Evolutionary conservation across 1,140 invertebrate species (phyloP), one percentile per base, ranked within the genome.

Genomic region (Hyposmocoma kahamanoa): DNA sequence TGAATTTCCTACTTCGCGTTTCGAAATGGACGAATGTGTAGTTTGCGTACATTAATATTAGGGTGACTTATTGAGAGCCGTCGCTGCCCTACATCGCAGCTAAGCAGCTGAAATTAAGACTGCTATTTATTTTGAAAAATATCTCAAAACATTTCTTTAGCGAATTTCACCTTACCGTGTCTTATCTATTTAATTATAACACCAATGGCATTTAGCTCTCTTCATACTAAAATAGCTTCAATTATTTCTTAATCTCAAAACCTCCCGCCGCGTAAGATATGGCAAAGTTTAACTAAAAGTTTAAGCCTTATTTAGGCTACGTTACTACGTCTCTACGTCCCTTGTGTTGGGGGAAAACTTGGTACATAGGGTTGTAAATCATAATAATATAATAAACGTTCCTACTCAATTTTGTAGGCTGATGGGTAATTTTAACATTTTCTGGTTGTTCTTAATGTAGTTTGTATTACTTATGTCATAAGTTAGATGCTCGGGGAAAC

Each of bases 301-400:
- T 36, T 68, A 64, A 64, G 67, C 61, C 65, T 71, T 66, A 69
- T 67, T 70, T 70, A 58, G 59, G 53, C 55, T 53, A 60, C 44
- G 59, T 57, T 41, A 20, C 19, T 11, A 20, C 38, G 20, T 9
- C 24, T 9, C 55, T 45, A 49, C n/a, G 53, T 32, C 36, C 38
- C 47, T 54, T 59, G 58, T 65, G 34, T 47, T 44, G 53, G 62
- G 69, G 57, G 42, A 47, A 61, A 66, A 66, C 52, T 72, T 70
- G 62, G 62, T 78, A 63, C 70, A 70, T 67, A 70, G 72, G 71
- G 72, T 60, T 70, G 59, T 71, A 72, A 75, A 69, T 76, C 69
- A 71, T 69, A 74, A 61, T 69, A 72, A 74, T 72, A 66, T n/a
- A n/a, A n/a, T n/a, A n/a, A n/a, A n/a, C 65, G 61, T 61, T 67